phyloP scores from a whole-genome alignment of 30 jellyfish, hydroid and myxozoan genomes.

The Turritopsis rubra region DNA sequence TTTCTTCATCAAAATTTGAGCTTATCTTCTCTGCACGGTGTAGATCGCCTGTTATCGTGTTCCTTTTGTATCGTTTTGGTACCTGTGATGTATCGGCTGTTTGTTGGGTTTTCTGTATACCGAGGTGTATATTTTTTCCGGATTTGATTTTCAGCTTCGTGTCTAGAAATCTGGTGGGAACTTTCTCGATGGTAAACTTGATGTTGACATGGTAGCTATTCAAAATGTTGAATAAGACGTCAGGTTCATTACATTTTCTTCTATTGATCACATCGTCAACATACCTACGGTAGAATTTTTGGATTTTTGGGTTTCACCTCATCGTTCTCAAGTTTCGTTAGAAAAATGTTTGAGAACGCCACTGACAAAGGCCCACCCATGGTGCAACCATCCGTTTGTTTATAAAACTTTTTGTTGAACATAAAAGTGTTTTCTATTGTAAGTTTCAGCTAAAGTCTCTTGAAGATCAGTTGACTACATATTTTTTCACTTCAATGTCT shows the following conservation, averaged over 20 bases:
- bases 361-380: neutral
- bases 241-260: neutral
- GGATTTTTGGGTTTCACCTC: neutral
- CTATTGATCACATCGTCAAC: neutral
- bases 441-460: neutral
- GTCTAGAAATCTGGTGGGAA: neutral
- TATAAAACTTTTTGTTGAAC: neutral
- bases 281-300: neutral
- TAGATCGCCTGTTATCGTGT: too few relatives aligned
- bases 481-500: too few relatives aligned
- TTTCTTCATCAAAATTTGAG: too few relatives aligned
- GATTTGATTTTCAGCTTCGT: too few relatives aligned
- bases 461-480: neutral
- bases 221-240: too few relatives aligned
- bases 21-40: too few relatives aligned
- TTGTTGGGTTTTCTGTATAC: too few relatives aligned
- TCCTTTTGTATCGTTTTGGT: too few relatives aligned
- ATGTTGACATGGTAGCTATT: neutral
- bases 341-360: neutral
- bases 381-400: neutral
- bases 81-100: too few relatives aligned
- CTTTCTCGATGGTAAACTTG: neutral
- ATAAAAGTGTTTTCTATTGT: neutral
- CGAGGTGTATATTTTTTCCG: too few relatives aligned
- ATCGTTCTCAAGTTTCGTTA: neutral